Evolutionary conservation across 2,113 vertebrate species (phyloP).

Genomic region (Gallinago media): DNA sequence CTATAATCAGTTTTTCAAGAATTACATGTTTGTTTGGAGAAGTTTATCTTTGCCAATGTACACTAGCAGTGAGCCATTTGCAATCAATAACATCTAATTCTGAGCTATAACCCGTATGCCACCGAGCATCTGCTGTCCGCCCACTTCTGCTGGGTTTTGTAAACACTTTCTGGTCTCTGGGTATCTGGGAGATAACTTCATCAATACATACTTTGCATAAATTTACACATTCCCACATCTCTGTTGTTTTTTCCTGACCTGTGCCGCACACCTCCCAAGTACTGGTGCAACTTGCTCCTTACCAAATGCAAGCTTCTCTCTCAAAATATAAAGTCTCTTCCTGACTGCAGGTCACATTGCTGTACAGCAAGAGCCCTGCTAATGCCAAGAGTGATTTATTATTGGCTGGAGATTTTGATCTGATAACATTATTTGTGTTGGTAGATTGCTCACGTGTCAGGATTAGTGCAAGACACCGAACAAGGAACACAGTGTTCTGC

Average conservation of each 20-base stretch:
- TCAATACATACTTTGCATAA: not conserved
- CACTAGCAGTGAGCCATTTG: not conserved
- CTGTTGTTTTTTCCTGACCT: fast-evolving
- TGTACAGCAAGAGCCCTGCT: not conserved
- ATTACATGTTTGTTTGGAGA: not conserved
- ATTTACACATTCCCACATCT: not conserved
- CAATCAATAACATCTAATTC: not conserved
- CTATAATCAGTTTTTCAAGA: not conserved
- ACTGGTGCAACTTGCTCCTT: not conserved
- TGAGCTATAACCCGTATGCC: not conserved
- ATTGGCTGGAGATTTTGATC: constrained; percentile 18
- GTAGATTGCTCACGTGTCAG: constrained; percentile 9
- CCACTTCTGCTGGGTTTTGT: not conserved
- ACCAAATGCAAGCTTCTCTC: not conserved
- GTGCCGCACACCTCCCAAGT: not conserved
- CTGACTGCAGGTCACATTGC: not conserved
- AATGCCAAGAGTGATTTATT: constrained; percentile 18
- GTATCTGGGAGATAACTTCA: not conserved
- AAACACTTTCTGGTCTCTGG: not conserved
- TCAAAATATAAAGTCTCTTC: not conserved
- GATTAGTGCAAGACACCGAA: not conserved
- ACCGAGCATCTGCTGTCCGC: fast-evolving
- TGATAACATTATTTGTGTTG: constrained; percentile 58
- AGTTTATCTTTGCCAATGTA: not conserved
- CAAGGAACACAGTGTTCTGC: constrained; percentile 67